A percentile compares a stretch with the other conserved stretches of the same genome.
phyloP scores from a whole-genome alignment of 2,113 vertebrate species.

The Psettodes erumei region DNA sequence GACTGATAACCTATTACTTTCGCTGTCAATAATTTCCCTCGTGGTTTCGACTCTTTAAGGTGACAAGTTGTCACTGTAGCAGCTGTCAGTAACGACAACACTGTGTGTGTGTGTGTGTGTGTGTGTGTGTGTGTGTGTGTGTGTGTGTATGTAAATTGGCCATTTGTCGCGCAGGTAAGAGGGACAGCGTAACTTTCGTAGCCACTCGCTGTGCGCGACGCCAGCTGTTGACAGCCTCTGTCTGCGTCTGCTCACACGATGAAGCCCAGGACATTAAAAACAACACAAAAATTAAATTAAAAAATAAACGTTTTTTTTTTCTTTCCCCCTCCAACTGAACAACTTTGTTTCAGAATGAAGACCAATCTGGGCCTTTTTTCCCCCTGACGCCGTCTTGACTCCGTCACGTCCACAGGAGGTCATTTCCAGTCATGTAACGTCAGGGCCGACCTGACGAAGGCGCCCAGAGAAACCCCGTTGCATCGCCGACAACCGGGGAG shows the following conservation, averaged over 20 bases:
- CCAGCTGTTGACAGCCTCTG: conserved; percentile 61
- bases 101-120: conserved; percentile 1
- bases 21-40: not conserved
- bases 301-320: no score
- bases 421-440: conserved; percentile 68
- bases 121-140: conserved; percentile 13
- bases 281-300: no score
- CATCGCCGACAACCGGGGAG: conserved; percentile 53
- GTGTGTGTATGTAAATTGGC: conserved; percentile 17
- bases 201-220: conserved; percentile 39
- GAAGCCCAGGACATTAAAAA: conserved; percentile 40
- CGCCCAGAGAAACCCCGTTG: conserved; percentile 34
- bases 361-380: conserved; percentile 1
- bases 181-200: conserved; percentile 47
- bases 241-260: conserved; percentile 36
- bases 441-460: conserved; percentile 51
- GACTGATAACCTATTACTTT: not conserved
- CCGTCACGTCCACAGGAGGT: conserved; percentile 45
- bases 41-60: no score
- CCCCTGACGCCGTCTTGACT: conserved; percentile 30
- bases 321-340: no score
- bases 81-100: not conserved
- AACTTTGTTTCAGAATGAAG: conserved; percentile 14
- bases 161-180: conserved; percentile 42
- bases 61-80: no score